Evolutionary conservation across 2,797 vertebrate genomes (phyloP).

Genomic region (Cygnus olor): DNA sequence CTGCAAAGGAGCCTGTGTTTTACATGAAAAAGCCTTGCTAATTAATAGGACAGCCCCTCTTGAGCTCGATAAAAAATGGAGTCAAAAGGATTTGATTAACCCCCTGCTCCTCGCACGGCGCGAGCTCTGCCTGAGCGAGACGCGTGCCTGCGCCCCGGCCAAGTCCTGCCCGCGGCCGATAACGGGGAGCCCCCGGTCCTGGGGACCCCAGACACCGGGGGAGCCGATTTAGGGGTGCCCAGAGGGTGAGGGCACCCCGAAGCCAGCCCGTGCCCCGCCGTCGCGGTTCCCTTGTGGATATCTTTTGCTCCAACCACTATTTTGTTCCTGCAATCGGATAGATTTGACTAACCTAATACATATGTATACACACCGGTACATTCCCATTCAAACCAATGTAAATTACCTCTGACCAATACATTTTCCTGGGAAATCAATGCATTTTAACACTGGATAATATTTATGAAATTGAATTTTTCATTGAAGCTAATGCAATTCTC

Average conservation of each 20-base stretch:
- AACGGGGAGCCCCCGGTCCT: neutral
- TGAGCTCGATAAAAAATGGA: constrained; percentile 73
- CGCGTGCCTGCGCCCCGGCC: neutral
- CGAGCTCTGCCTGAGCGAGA: neutral
- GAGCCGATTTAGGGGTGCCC: fast-evolving
- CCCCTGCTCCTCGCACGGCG: constrained; percentile 20
- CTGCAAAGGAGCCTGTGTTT: constrained; percentile 74
- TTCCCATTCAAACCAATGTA: constrained; percentile 75
- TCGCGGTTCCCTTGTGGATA: neutral
- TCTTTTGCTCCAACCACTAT: constrained; percentile 1
- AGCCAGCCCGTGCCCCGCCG: fast-evolving
- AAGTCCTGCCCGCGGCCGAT: neutral
- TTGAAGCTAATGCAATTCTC: constrained; percentile 81
- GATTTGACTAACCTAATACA: constrained; percentile 76
- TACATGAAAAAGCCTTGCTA: constrained; percentile 81
- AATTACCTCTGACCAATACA: constrained; percentile 80
- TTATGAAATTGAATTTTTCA: constrained; percentile 84
- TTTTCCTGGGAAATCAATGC: constrained; percentile 82
- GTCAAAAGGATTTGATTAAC: constrained; percentile 82
- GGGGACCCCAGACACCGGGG: fast-evolving
- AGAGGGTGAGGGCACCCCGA: neutral
- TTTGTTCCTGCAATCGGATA: constrained; percentile 21
- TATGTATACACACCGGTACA: constrained; percentile 59
- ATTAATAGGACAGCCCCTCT: constrained; percentile 80
- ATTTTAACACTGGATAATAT: constrained; percentile 83